Evolutionary conservation across 2,113 vertebrate species (phyloP).

Genomic region (Hydrolagus affinis): DNA sequence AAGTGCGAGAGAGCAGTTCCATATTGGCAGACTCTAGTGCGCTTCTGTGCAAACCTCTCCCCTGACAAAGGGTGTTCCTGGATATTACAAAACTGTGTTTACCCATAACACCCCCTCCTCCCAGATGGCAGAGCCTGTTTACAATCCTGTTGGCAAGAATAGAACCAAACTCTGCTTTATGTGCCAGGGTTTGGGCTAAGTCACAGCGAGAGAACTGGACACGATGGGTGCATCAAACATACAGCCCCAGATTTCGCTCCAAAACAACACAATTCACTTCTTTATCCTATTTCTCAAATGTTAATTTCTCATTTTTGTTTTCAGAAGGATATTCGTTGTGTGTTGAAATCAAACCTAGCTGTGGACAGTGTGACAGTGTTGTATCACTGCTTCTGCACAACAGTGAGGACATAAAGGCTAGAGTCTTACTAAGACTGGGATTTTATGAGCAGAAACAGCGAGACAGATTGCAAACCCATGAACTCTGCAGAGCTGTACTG

Average conservation of each 20-base stretch:
- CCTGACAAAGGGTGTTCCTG: conserved; percentile 12
- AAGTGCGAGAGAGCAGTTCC: background rate
- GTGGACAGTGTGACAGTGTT: conserved; percentile 28
- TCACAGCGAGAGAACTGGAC: background rate
- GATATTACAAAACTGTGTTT: conserved; percentile 23
- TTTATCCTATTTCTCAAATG: conserved; percentile 14
- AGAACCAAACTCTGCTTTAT: conserved; percentile 27
- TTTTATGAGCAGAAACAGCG: conserved; percentile 27
- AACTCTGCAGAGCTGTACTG: background rate
- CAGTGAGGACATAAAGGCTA: conserved; percentile 16
- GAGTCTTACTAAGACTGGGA: conserved; percentile 26
- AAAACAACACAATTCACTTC: conserved; percentile 10
- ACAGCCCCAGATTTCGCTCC: conserved; percentile 19
- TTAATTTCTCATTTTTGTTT: conserved; percentile 18
- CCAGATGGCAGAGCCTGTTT: conserved; percentile 30
- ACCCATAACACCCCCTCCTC: conserved; percentile 8
- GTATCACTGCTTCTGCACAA: conserved; percentile 16
- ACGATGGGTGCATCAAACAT: conserved; percentile 23
- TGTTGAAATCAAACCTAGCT: conserved; percentile 30
- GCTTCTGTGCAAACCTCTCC: conserved; percentile 17
- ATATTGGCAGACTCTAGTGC: background rate
- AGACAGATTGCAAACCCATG: conserved; percentile 25
- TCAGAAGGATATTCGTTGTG: conserved; percentile 6
- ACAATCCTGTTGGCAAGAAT: conserved; percentile 23
- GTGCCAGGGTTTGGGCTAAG: conserved; percentile 25